These are phyloP conservation scores for Buphagus erythrorhynchus DNA, from an alignment of 2,797 vertebrate species.

Conservation along the genomic window DNA sequence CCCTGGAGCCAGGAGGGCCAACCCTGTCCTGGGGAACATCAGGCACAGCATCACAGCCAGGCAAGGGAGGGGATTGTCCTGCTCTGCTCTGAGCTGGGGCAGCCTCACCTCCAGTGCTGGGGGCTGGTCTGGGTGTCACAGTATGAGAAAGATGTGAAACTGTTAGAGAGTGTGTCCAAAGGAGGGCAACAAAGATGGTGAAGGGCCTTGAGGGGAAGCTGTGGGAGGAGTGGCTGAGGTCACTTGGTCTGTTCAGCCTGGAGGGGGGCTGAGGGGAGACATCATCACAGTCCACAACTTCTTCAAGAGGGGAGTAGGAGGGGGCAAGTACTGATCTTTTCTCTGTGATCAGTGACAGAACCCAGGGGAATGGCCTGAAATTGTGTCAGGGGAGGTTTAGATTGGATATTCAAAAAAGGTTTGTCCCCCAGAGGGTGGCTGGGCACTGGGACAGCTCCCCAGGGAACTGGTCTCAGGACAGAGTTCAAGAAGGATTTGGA, in stretches of 20 bases:
- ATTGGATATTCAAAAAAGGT: not conserved
- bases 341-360: not conserved
- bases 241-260: not conserved
- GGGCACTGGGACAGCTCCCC: not conserved
- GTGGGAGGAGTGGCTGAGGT: accelerated
- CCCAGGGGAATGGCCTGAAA: not conserved
- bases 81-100: not conserved
- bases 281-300: not conserved
- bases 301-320: not conserved
- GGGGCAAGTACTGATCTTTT: not conserved
- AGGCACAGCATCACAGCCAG: accelerated
- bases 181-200: not conserved
- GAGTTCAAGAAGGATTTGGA: not conserved
- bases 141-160: accelerated
- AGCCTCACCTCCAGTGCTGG: accelerated
- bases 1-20: not conserved
- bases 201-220: not conserved
- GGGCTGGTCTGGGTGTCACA: accelerated
- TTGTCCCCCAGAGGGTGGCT: accelerated
- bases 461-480: not conserved
- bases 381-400: not conserved
- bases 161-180: not conserved
- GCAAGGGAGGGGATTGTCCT: not conserved
- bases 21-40: not conserved
- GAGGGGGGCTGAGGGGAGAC: not conserved